phyloP scores from a whole-genome alignment of 2,888 invertebrate species.

The Molorchus minor region DNA sequence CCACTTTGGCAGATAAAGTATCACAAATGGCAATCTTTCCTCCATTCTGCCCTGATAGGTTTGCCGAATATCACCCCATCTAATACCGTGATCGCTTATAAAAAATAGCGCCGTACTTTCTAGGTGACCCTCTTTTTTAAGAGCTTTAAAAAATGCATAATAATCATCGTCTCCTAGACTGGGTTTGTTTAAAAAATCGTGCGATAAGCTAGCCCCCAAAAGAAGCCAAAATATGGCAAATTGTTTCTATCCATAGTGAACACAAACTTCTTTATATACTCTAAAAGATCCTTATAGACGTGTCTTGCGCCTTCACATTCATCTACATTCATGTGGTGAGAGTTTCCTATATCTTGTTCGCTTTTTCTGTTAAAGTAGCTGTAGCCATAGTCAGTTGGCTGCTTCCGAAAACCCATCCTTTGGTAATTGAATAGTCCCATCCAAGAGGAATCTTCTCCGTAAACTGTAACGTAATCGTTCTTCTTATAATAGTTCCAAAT shows the following conservation, averaged over 20 bases:
- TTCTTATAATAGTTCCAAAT: constrained; percentile 84
- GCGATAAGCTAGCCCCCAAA: constrained; percentile 81
- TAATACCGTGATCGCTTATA: constrained; percentile 90
- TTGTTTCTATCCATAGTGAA: constrained; percentile 67
- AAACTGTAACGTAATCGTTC: constrained; percentile 78
- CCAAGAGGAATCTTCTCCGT: constrained; percentile 83
- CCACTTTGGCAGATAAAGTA: constrained; percentile 76
- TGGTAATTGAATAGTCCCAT: constrained; percentile 85
- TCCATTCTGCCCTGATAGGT: constrained; percentile 90
- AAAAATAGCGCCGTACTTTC: constrained; percentile 74
- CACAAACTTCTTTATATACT: constrained; percentile 75
- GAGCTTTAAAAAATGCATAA: constrained; percentile 66
- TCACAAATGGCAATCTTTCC: constrained; percentile 85
- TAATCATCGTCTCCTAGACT: constrained; percentile 76
- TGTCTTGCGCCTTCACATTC: constrained; percentile 77
- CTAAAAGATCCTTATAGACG: constrained; percentile 75
- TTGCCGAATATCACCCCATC: constrained; percentile 84
- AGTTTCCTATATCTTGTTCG: constrained; percentile 73
- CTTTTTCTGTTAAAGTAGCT: constrained; percentile 77
- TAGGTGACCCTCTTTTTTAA: constrained; percentile 66
- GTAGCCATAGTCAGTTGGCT: constrained; percentile 87
- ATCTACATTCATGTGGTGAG: constrained; percentile 70
- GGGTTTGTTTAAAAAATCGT: constrained; percentile 85
- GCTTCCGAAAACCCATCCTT: constrained; percentile 77
- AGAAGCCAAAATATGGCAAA: constrained; percentile 78